phyloP scores from a whole-genome alignment of 2,797 vertebrate genomes.

The Pangasius mekongensis region DNA sequence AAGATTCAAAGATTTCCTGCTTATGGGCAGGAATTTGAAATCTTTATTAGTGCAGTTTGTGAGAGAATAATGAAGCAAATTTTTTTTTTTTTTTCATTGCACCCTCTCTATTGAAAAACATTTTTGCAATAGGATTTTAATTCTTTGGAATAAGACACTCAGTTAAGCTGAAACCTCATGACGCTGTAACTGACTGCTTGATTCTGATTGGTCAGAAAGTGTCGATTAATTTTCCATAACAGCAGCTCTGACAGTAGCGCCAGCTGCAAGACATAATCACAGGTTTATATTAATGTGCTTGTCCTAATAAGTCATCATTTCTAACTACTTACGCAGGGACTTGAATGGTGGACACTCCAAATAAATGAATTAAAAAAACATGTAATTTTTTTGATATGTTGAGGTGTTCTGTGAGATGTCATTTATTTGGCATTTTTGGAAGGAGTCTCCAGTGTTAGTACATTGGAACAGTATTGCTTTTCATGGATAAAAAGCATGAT shows the following conservation, averaged over 20 bases:
- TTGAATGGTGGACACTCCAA: background rate
- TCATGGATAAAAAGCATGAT: background rate
- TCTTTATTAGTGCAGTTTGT: constrained; percentile 46
- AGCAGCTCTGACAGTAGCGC: background rate
- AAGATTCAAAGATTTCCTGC: constrained; percentile 43
- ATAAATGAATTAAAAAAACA: background rate
- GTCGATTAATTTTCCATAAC: background rate
- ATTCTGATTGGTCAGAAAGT: background rate
- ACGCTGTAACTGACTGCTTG: background rate
- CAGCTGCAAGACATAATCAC: background rate
- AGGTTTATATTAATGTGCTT: background rate
- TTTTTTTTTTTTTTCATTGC: background rate
- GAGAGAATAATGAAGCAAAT: constrained; percentile 49
- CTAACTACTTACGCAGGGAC: background rate
- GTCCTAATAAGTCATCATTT: background rate
- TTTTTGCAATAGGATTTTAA: background rate
- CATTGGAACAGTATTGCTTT: background rate
- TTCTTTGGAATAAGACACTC: background rate
- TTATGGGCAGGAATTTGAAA: constrained; percentile 50
- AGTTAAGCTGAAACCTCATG: background rate
- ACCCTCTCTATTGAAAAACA: background rate
- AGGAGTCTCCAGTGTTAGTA: background rate
- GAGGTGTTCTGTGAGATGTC: background rate
- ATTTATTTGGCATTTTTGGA: background rate
- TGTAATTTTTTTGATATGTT: background rate